Evolutionary conservation across 2,113 vertebrate genomes (phyloP).

Genomic region (Aplodontia rufa): DNA sequence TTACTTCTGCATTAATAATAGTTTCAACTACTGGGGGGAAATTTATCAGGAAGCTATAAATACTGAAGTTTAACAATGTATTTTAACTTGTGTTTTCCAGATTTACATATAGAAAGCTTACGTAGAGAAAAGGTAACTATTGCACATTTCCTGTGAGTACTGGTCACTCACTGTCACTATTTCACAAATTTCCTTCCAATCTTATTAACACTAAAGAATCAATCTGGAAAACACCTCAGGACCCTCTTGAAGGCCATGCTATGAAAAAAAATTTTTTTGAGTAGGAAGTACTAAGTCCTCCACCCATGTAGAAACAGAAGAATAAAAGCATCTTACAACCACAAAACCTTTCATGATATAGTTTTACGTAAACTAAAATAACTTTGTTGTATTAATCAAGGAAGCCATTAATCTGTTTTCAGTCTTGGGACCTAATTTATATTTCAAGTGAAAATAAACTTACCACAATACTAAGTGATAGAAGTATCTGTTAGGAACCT

Average conservation of each 20-base stretch:
- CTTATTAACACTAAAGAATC: not conserved
- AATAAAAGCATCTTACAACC: not conserved
- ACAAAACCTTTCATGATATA: not conserved
- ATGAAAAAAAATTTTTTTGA: not conserved
- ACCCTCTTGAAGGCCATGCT: not conserved
- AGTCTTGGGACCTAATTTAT: not conserved
- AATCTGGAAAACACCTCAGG: not conserved
- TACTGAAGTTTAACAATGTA: not conserved
- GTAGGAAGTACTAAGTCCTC: not conserved
- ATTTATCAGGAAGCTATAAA: not conserved
- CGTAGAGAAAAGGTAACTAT: not conserved
- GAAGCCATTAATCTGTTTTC: not conserved
- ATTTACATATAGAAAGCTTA: not conserved
- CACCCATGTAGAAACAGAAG: not conserved
- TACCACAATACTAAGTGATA: slow-evolving; percentile 1
- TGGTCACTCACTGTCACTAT: not conserved
- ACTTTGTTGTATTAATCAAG: slow-evolving; percentile 20
- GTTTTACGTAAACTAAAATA: slow-evolving; percentile 42
- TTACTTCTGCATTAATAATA: not conserved
- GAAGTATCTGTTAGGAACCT: slow-evolving; percentile 12
- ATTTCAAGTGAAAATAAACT: slow-evolving; percentile 33
- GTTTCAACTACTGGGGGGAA: not conserved
- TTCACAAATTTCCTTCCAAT: slow-evolving; percentile 17
- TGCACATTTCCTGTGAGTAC: not conserved
- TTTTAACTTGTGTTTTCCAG: not conserved